A percentile compares a stretch with the other conserved stretches of the same genome.
Evolutionary conservation across 2,888 invertebrate species (phyloP).

Genomic region (Anagyrus pseudococci): DNA sequence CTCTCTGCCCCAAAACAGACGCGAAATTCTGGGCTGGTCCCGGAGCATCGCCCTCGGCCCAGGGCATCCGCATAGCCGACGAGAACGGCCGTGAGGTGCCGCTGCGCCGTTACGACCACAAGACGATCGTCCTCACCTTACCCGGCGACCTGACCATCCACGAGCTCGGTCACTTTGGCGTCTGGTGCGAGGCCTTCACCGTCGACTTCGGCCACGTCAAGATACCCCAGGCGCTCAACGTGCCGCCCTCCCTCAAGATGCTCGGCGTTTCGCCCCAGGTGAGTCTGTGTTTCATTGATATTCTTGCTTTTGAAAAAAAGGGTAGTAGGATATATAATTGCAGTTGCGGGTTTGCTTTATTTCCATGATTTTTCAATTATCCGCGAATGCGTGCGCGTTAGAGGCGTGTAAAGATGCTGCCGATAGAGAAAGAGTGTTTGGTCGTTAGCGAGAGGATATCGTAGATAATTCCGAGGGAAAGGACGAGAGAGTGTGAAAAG

Average conservation of each 20-base stretch:
- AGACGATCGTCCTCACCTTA: slow-evolving; percentile 87
- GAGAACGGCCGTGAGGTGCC: slow-evolving; percentile 88
- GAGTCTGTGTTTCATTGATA: slow-evolving; percentile 54
- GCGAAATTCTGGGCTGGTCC: slow-evolving; percentile 94
- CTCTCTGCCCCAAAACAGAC: slow-evolving; percentile 66
- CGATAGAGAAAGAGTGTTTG: too few relatives aligned
- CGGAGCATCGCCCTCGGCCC: slow-evolving; percentile 80
- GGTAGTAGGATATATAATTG: too few relatives aligned
- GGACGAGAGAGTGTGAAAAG: too few relatives aligned
- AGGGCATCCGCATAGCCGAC: slow-evolving; percentile 86
- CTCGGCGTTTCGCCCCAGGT: slow-evolving; percentile 94
- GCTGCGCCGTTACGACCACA: slow-evolving; percentile 80
- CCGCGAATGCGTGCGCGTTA: not conserved
- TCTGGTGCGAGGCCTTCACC: slow-evolving; percentile 93
- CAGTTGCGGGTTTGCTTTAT: not conserved
- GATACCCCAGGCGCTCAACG: slow-evolving; percentile 76
- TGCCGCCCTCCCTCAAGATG: slow-evolving; percentile 92
- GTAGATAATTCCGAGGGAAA: too few relatives aligned
- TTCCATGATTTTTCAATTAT: not conserved
- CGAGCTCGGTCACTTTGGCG: slow-evolving; percentile 90
- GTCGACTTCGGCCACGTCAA: slow-evolving; percentile 90
- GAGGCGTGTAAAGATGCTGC: too few relatives aligned
- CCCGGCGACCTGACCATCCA: slow-evolving; percentile 90
- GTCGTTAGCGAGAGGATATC: too few relatives aligned
- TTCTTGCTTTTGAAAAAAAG: too few relatives aligned